Evolutionary conservation across 2,113 vertebrate genomes (phyloP).

Genomic region (Tetraodon nigroviridis): DNA sequence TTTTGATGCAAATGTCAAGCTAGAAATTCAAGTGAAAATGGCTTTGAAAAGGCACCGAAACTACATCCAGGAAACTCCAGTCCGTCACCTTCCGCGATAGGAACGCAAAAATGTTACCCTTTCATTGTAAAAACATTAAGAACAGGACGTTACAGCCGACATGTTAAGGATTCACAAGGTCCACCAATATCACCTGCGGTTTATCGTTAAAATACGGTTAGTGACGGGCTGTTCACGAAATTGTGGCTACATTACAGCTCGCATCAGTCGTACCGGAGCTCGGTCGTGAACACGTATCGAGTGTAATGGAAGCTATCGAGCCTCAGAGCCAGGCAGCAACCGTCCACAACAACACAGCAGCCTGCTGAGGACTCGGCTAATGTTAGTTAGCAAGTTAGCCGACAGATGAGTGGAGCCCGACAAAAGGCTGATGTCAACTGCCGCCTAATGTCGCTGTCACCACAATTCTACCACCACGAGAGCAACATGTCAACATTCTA

Average conservation of each 20-base stretch:
- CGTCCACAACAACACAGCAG: background rate
- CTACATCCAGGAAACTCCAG: too few species aligned
- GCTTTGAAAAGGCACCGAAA: too few species aligned
- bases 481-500: background rate
- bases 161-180: background rate
- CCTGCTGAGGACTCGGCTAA: background rate
- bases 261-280: too few species aligned
- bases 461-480: background rate
- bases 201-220: too few species aligned
- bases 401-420: slow-evolving; percentile 39
- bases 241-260: too few species aligned
- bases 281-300: background rate
- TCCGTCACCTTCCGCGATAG: too few species aligned
- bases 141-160: background rate
- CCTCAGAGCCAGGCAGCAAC: too few species aligned
- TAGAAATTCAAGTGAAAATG: too few species aligned
- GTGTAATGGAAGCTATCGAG: too few species aligned
- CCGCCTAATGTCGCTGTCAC: background rate
- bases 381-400: slow-evolving; percentile 19
- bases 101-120: too few species aligned
- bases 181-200: background rate
- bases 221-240: too few species aligned
- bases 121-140: background rate
- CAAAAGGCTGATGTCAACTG: slow-evolving; percentile 28
- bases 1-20: background rate